Evolutionary conservation across 2,888 invertebrate species (phyloP).

Genomic region (Pilophorus perplexus): DNA sequence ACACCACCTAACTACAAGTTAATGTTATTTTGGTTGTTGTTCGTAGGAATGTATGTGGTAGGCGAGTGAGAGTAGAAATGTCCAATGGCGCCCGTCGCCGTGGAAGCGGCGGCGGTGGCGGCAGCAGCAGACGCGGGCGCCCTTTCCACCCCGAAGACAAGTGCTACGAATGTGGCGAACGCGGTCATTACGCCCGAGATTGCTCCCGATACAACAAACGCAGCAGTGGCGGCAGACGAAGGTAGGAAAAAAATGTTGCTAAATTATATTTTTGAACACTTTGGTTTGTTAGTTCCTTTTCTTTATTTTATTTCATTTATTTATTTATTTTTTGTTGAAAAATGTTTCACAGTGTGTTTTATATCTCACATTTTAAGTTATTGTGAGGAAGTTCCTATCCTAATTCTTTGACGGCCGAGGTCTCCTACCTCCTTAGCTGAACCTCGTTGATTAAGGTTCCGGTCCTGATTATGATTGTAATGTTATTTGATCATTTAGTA

Average conservation of each 20-base stretch:
- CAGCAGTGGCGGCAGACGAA: conserved; percentile 49
- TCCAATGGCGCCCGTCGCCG: conserved; percentile 67
- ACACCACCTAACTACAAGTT: not conserved
- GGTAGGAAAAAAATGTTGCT: conserved; percentile 14
- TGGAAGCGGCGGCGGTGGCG: conserved; percentile 42
- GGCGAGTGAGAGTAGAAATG: conserved; percentile 85
- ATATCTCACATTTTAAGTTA: not conserved
- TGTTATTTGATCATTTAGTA: too few species aligned
- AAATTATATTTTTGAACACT: not conserved
- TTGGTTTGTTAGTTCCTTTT: conserved; percentile 9
- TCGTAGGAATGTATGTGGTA: conserved; percentile 75
- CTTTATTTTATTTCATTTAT: too few species aligned
- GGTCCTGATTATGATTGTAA: too few species aligned
- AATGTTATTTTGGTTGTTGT: not conserved
- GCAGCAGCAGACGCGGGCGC: conserved; percentile 56
- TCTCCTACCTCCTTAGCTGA: too few species aligned
- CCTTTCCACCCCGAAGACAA: conserved; percentile 87
- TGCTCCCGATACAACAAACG: conserved; percentile 67
- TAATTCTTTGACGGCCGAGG: not conserved
- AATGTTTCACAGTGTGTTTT: conserved; percentile 1
- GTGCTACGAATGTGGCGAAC: conserved; percentile 91
- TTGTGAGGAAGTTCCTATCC: not conserved
- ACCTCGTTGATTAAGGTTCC: too few species aligned
- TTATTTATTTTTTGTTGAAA: too few species aligned
- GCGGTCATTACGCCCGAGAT: conserved; percentile 90